A percentile compares a stretch with the other conserved stretches of the same genome.
phyloP scores from a whole-genome alignment of 2,113 vertebrate species.

The Cynocephalus volans region DNA sequence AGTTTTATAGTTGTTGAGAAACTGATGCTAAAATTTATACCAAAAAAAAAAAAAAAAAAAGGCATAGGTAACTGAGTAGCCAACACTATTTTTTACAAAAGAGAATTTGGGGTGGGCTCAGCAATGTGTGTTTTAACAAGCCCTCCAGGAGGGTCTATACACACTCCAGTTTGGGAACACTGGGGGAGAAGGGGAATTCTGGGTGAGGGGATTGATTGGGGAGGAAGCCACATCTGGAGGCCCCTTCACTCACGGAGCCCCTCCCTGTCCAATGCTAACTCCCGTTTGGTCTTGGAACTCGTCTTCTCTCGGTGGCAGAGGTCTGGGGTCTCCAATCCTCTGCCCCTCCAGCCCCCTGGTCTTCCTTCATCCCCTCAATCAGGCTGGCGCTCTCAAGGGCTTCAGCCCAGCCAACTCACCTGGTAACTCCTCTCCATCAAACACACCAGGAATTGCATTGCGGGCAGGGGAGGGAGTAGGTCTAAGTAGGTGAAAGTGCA shows the following conservation, averaged over 20 bases:
- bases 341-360: not conserved
- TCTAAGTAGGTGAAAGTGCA: not conserved
- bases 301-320: not conserved
- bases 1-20: not conserved
- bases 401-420: not conserved
- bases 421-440: no score
- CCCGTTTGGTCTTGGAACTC: not conserved
- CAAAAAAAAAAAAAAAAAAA: no score
- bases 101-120: not conserved
- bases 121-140: not conserved
- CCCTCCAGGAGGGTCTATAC: not conserved
- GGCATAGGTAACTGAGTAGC: not conserved
- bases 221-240: not conserved
- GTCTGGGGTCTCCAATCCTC: not conserved
- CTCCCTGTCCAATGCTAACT: rapidly evolving
- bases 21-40: not conserved
- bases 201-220: not conserved
- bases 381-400: not conserved
- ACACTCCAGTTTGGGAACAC: not conserved
- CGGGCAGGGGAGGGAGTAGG: not conserved
- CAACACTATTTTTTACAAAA: not conserved
- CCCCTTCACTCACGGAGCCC: rapidly evolving
- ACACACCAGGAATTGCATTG: no score
- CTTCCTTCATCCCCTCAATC: not conserved
- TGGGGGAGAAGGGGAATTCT: not conserved